Base-by-base conservation (phyloP, 2,113 vertebrate species). In the Gopherus flavomarginatus region DNA sequence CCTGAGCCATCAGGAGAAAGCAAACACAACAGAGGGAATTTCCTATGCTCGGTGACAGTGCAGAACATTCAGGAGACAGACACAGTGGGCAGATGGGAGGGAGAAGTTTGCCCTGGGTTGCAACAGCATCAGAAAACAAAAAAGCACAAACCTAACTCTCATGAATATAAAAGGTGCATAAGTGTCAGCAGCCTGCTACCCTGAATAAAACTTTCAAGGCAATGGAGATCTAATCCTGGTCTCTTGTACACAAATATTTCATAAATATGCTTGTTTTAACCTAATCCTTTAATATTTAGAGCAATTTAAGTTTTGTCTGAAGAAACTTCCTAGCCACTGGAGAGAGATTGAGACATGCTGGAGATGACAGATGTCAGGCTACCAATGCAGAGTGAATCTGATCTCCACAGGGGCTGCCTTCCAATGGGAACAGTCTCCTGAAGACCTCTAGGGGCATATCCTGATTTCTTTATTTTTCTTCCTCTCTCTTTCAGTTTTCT, bases 271-370 rank as follows among this genome's bases (percentile, higher is more conserved):
- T 98, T 97, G 93, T 94, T 94, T 97, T 96, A 87, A 77, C 94
- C 83, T 96, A 97, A 97, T 97, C 96, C 97, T 97, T 96, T 97
- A 97, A 97, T 96, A 96, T 96, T 97, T 98, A 96, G 97, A 97
- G 95, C 93, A 97, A 96, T 97, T 96, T 93, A 90, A 89, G 90
- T 90, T 94, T 88, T 97, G 86, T 97, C 97, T 97, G 97, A 97
- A 97, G 94, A 97, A 95, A 85, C 95, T 94, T 94, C 65, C 56
- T 87, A 82, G 92, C 92, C 95, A 92, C 95, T 54, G 50, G 95
- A 7, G 3, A 11, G 22, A 16, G 22, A 19, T 1, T 50, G 22
- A 27, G 31, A 38, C 8, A 22, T 80, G n/a, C 31, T 65, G 44
- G 5, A 75, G 19, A 21, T 29, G 49, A 80, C 59, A 86, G 35